Percentiles rank a stretch among this genome's conserved stretches.
Conservation (phyloP, 1,140 invertebrate genomes). For the Drosophila nigromelanica region DNA sequence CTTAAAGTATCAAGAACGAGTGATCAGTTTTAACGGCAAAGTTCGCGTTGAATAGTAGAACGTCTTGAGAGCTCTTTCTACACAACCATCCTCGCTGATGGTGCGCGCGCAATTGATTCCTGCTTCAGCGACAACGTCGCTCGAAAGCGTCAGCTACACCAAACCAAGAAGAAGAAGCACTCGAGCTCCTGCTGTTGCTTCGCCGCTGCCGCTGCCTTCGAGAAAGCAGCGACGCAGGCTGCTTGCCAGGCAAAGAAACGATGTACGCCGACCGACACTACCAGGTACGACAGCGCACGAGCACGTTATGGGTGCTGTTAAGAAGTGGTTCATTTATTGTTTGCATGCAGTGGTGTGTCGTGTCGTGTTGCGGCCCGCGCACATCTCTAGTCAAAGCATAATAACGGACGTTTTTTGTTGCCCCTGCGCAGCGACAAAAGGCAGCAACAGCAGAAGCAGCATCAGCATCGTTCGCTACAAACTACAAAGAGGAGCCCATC, state of each 20-base stretch:
- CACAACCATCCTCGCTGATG: conserved; percentile 69
- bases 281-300: background rate
- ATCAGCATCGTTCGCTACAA: conserved; percentile 31
- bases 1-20: conserved; percentile 13
- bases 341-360: background rate
- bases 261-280: conserved; percentile 13
- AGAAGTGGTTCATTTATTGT: background rate
- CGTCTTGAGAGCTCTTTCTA: conserved; percentile 30
- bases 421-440: conserved; percentile 38
- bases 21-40: conserved; percentile 30
- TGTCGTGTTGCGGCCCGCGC: conserved; percentile 2
- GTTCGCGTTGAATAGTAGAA: conserved; percentile 16
- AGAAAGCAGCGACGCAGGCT: conserved; percentile 27
- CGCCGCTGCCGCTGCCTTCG: conserved; percentile 22
- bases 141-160: conserved; percentile 50
- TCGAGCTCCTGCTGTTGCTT: conserved; percentile 47
- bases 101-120: conserved; percentile 75
- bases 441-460: conserved; percentile 20
- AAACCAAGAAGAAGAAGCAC: conserved; percentile 47
- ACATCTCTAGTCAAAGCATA: conserved; percentile 36
- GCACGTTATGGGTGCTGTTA: background rate
- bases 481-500: conserved; percentile 43
- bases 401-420: conserved; percentile 55
- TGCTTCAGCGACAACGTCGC: conserved; percentile 56
- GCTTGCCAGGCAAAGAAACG: conserved; percentile 26